Evolutionary conservation across 1,140 invertebrate species (phyloP).

Genomic region (Drosophila subobscura): DNA sequence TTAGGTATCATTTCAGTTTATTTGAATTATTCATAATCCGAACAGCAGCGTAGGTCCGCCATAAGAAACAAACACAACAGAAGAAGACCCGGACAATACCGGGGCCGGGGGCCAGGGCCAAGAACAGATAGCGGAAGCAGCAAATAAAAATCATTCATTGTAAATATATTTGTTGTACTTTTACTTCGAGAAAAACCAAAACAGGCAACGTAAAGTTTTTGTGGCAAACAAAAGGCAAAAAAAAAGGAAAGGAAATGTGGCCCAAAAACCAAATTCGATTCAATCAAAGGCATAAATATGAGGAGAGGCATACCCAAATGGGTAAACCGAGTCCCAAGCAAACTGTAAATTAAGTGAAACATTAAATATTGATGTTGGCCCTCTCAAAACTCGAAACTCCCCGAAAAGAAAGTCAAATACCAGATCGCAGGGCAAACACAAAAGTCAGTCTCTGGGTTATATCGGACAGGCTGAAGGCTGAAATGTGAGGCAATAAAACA

Average conservation of each 20-base stretch:
- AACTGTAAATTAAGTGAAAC: conserved; percentile 52
- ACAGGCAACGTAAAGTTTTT: conserved; percentile 3
- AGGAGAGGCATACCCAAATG: neutral
- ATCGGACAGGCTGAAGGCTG: too few species aligned
- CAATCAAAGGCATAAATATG: conserved; percentile 38
- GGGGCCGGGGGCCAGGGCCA: conserved; percentile 51
- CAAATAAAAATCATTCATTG: conserved; percentile 79
- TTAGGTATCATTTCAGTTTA: conserved; percentile 82
- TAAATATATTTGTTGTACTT: conserved; percentile 51
- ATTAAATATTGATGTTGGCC: conserved; percentile 52
- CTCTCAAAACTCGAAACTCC: too few species aligned
- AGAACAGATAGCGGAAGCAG: conserved; percentile 60
- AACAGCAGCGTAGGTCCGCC: conserved; percentile 53
- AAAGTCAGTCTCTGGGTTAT: conserved; percentile 1
- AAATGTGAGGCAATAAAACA: neutral
- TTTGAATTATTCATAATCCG: conserved; percentile 82
- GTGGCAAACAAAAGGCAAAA: conserved; percentile 39
- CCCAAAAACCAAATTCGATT: conserved; percentile 48
- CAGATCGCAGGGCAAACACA: neutral
- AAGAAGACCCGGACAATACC: conserved; percentile 21
- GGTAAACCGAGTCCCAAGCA: conserved; percentile 6
- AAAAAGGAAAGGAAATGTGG: conserved; percentile 31
- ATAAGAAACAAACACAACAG: conserved; percentile 56
- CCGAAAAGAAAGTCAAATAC: too few species aligned
- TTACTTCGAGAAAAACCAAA: conserved; percentile 1